Conservation (phyloP, 2,113 vertebrate species). For the Aspidoscelis tigris region DNA sequence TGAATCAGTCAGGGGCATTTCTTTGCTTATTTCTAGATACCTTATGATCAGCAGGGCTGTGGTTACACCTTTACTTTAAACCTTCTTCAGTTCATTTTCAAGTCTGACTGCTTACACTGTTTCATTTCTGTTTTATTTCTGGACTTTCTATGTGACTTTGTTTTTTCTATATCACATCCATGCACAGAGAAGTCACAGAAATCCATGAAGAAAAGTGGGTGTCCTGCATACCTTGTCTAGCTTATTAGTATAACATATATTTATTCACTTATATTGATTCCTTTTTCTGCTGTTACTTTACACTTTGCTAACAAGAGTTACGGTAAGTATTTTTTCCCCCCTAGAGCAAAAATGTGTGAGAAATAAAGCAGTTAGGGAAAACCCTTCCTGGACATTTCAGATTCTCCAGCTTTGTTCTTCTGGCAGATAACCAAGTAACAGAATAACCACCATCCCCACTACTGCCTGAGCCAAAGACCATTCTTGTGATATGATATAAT, state of each 20-base stretch:
- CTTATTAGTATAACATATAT: not conserved
- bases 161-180: not conserved
- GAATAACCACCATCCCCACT: constrained; percentile 57
- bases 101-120: no score
- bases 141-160: not conserved
- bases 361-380: not conserved
- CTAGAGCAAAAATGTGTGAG: not conserved
- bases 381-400: not conserved
- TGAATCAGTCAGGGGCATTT: no score
- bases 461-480: constrained; percentile 65
- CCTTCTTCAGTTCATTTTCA: no score
- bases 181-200: not conserved
- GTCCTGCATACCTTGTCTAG: not conserved
- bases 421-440: constrained; percentile 73
- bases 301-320: not conserved
- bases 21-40: no score
- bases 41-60: no score
- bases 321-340: not conserved
- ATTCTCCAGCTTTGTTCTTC: constrained; percentile 42
- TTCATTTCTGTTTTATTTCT: no score
- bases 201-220: no score
- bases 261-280: no score
- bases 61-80: no score
- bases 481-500: constrained; percentile 24
- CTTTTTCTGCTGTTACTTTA: no score